phyloP scores from a whole-genome alignment of 2,888 invertebrate species.

The Pharmacophagus antenor region DNA sequence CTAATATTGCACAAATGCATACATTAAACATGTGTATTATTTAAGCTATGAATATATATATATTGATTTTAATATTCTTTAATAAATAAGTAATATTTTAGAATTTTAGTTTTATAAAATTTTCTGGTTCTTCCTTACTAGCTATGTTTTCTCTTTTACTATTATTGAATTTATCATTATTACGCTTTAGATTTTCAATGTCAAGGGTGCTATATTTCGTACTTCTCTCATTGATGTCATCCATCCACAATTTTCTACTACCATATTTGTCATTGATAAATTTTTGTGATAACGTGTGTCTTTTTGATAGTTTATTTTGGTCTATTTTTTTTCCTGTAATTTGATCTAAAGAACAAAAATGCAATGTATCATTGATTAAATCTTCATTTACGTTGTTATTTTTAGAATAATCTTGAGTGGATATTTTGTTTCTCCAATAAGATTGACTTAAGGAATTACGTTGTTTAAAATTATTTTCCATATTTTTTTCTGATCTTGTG shows the following conservation, averaged over 20 bases:
- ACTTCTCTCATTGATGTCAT: conserved; percentile 61
- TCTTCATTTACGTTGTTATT: conserved; percentile 47
- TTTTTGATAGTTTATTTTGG: conserved; percentile 65
- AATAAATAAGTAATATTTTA: conserved; percentile 35
- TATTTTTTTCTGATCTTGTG: conserved; percentile 59
- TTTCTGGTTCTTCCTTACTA: conserved; percentile 56
- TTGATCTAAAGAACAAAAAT: conserved; percentile 76
- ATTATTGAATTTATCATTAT: conserved; percentile 40
- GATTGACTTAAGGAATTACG: conserved; percentile 75
- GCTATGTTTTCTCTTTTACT: conserved; percentile 60
- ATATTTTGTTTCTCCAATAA: conserved; percentile 73
- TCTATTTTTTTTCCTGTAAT: conserved; percentile 60
- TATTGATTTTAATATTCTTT: conserved; percentile 1
- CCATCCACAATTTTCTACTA: conserved; percentile 72
- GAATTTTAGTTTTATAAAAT: conserved; percentile 50
- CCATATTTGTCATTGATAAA: conserved; percentile 79
- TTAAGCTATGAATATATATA: conserved; percentile 12
- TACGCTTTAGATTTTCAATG: conserved; percentile 63
- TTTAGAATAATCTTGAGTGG: conserved; percentile 68
- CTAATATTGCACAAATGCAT: conserved; percentile 58
- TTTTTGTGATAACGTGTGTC: conserved; percentile 74
- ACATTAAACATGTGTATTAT: conserved; percentile 28
- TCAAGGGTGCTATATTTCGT: conserved; percentile 57
- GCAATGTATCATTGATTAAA: conserved; percentile 66
- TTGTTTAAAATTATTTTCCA: conserved; percentile 60